phyloP scores from a whole-genome alignment of 2,888 invertebrate genomes.

The Sthenelais limicola region DNA sequence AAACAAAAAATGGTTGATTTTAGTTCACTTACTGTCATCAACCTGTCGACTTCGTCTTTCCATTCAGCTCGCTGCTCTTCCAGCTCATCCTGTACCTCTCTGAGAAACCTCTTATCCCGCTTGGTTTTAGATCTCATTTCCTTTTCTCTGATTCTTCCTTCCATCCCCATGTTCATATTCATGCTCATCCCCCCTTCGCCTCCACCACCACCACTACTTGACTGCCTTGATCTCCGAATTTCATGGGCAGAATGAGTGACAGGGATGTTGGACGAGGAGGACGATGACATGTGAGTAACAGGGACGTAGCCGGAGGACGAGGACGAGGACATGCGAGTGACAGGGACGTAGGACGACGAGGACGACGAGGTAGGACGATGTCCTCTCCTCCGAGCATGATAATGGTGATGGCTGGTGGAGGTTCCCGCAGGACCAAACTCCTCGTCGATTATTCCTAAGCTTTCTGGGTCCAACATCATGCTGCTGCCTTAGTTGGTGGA shows the following conservation, averaged over 20 bases:
- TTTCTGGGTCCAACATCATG: slow-evolving; percentile 26
- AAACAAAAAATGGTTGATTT: background rate
- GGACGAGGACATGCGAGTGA: background rate
- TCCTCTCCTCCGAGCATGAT: background rate
- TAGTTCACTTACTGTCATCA: slow-evolving; percentile 28
- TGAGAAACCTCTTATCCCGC: slow-evolving; percentile 47
- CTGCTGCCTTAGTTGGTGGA: no score
- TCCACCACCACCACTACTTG: no score
- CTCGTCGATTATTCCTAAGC: slow-evolving; percentile 28
- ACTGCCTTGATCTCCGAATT: no score
- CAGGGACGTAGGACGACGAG: background rate
- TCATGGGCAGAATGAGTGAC: no score
- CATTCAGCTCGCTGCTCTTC: slow-evolving; percentile 49
- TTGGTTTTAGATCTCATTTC: slow-evolving; percentile 13
- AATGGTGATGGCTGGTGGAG: background rate
- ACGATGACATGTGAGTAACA: background rate
- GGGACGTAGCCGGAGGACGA: background rate
- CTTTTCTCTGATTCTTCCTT: background rate
- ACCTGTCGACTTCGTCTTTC: slow-evolving; percentile 48
- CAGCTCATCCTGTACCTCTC: slow-evolving; percentile 52
- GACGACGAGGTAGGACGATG: background rate
- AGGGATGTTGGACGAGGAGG: slow-evolving; percentile 6
- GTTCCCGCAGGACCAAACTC: slow-evolving; percentile 17
- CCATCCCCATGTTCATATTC: background rate
- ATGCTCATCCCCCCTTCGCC: slow-evolving; percentile 6